Evolutionary conservation across 2,888 invertebrate genomes (phyloP).

Genomic region (Coelogynopora nodosa): DNA sequence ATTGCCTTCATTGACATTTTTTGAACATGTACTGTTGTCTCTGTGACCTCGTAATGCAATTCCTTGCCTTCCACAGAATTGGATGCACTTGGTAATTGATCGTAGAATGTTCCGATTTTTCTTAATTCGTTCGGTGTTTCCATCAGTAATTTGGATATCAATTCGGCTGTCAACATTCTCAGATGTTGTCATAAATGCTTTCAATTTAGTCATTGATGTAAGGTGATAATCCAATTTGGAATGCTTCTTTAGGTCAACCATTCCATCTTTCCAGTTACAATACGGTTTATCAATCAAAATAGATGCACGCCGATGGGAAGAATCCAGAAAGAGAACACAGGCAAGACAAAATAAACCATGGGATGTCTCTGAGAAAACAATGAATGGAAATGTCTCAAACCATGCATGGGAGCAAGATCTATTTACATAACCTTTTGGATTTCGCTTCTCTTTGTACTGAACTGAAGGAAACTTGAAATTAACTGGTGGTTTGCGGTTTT

Average conservation of each 20-base stretch:
- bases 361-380: background rate
- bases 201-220: background rate
- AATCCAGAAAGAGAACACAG: background rate
- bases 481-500: too few relatives aligned
- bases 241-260: background rate
- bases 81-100: background rate
- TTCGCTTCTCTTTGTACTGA: too few relatives aligned
- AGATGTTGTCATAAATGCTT: background rate
- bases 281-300: background rate
- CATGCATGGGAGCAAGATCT: too few relatives aligned
- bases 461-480: too few relatives aligned
- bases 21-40: background rate
- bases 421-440: too few relatives aligned
- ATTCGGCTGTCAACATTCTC: background rate
- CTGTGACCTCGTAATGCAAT: background rate
- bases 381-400: background rate
- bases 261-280: background rate
- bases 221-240: background rate
- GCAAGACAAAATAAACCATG: background rate
- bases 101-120: background rate
- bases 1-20: background rate
- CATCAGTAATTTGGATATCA: background rate
- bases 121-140: background rate
- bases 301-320: background rate
- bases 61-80: background rate